These are phyloP conservation scores for Tetragonula clypearis DNA, from an alignment of 1,140 invertebrate species.

Conservation along the genomic window DNA sequence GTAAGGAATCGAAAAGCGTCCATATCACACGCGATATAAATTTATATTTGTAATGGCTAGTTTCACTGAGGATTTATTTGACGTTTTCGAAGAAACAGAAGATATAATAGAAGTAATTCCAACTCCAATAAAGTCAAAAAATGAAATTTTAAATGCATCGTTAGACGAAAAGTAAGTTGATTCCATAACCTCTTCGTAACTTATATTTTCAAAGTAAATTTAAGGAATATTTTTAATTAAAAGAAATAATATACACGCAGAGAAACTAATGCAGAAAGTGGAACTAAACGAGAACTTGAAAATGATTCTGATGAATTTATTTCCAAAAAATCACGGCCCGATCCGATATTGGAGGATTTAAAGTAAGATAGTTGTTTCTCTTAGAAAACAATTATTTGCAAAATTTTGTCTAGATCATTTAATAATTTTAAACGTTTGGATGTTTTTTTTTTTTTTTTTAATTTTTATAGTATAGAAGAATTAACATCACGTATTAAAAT, in stretches of 20 bases:
- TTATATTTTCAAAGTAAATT: conserved; percentile 1
- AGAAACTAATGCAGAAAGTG: conserved; percentile 13
- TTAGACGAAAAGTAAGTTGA: conserved; percentile 37
- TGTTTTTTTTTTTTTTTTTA: conserved; percentile 27
- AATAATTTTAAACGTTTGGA: conserved; percentile 16
- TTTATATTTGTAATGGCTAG: conserved; percentile 65
- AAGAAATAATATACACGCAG: conserved; percentile 26
- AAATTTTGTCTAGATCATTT: not conserved
- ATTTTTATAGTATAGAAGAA: conserved; percentile 82
- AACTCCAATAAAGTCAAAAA: not conserved
- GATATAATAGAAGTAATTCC: conserved; percentile 60
- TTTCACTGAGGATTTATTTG: conserved; percentile 81
- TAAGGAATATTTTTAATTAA: not conserved
- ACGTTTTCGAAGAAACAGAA: conserved; percentile 81
- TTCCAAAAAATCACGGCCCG: conserved; percentile 67
- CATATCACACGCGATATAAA: not conserved
- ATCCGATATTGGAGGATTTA: conserved; percentile 77
- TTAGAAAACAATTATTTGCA: conserved; percentile 3
- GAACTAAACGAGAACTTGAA: conserved; percentile 66
- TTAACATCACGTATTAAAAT: conserved; percentile 88
- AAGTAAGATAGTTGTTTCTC: conserved; percentile 69
- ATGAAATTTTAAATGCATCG: conserved; percentile 5
- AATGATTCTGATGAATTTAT: conserved; percentile 51
- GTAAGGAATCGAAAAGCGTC: not conserved
- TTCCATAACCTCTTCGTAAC: conserved; percentile 27